These are phyloP conservation scores for Acanthochromis polyacanthus DNA, from an alignment of 2,113 vertebrate species.

Conservation along the genomic window DNA sequence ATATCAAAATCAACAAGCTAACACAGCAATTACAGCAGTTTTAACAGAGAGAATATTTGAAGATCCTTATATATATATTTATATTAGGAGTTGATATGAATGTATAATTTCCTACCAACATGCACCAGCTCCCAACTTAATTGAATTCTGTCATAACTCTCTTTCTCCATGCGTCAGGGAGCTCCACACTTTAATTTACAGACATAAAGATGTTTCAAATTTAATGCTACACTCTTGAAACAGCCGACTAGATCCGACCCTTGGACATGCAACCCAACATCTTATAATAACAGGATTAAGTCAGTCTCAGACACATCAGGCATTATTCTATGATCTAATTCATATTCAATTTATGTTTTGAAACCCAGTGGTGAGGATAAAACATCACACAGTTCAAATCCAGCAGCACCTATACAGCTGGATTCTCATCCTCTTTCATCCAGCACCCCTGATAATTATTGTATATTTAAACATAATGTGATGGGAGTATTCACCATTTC, in stretches of 20 bases:
- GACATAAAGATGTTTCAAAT: background rate
- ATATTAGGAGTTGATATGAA: too few species aligned
- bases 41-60: too few species aligned
- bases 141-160: background rate
- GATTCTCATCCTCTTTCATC: background rate
- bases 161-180: background rate
- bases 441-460: background rate
- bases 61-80: too few species aligned
- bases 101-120: too few species aligned
- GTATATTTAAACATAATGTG: too few species aligned
- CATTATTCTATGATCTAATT: background rate
- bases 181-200: background rate
- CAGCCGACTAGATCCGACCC: too few species aligned
- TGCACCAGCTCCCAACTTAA: background rate
- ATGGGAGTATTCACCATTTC: background rate
- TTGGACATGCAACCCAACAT: too few species aligned
- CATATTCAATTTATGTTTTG: background rate
- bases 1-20: too few species aligned
- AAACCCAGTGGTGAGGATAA: background rate
- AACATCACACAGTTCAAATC: background rate
- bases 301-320: background rate
- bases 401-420: background rate
- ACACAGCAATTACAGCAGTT: too few species aligned
- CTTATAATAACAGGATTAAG: too few species aligned
- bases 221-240: background rate